Evolutionary conservation across 2,113 vertebrate genomes (phyloP).

Genomic region (Nicator chloris): DNA sequence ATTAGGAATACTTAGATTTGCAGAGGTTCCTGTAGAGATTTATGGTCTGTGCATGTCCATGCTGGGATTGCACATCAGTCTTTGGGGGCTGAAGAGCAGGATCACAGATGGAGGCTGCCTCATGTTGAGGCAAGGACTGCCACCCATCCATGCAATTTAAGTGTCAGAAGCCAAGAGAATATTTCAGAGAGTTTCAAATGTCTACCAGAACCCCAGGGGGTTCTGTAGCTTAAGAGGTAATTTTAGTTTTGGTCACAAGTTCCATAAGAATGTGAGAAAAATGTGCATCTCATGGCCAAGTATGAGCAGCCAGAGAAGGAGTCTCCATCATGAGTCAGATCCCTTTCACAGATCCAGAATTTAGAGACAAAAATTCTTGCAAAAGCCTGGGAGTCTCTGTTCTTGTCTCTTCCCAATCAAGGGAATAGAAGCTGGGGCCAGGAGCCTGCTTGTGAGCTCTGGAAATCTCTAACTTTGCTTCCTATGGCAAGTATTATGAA

Average conservation of each 20-base stretch:
- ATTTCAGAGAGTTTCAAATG: neutral
- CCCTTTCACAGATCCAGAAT: neutral
- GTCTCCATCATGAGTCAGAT: neutral
- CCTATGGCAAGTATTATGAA: neutral
- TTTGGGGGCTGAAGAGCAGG: neutral
- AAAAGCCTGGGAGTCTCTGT: neutral
- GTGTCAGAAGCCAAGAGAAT: neutral
- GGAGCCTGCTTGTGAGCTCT: neutral
- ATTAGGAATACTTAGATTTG: neutral
- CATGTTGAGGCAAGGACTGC: neutral
- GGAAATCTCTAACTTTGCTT: neutral
- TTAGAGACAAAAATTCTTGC: neutral
- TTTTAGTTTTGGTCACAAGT: neutral
- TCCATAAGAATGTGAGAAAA: neutral
- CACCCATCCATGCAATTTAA: neutral
- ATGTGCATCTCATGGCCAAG: neutral
- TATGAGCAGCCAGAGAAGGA: neutral
- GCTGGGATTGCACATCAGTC: neutral
- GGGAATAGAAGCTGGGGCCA: neutral
- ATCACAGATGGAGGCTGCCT: neutral
- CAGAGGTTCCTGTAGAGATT: neutral
- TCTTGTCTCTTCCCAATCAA: neutral
- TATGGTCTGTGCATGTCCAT: rapidly evolving
- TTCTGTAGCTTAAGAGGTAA: neutral
- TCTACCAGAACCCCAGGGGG: neutral